phyloP scores from a whole-genome alignment of 2,888 invertebrate species.

The Diploptera punctata region DNA sequence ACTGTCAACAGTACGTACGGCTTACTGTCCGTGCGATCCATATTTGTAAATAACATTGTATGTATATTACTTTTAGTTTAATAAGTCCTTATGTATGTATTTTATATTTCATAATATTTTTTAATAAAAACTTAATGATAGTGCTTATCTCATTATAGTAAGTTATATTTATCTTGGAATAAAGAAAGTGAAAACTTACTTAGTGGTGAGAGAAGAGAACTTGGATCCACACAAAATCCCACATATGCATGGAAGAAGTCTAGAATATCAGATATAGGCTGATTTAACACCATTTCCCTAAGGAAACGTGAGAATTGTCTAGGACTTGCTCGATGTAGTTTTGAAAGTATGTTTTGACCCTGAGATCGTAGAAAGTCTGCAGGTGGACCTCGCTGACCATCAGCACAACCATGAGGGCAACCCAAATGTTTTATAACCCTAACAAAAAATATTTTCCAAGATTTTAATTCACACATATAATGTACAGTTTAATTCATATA shows the following conservation, averaged over 20 bases:
- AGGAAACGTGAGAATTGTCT: conserved; percentile 70
- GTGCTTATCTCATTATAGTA: no score
- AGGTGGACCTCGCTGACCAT: conserved; percentile 85
- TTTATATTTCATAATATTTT: no score
- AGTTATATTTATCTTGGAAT: no score
- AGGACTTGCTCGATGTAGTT: conserved; percentile 73
- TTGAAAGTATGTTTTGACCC: conserved; percentile 77
- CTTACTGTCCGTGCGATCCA: no score
- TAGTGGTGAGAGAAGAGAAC: conserved; percentile 82
- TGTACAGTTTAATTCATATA: not conserved
- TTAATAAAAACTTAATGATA: no score
- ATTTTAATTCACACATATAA: no score
- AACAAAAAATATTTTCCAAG: conserved; percentile 38
- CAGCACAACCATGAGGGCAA: conserved; percentile 92
- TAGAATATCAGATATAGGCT: conserved; percentile 81
- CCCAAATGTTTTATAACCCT: conserved; percentile 90
- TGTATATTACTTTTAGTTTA: no score
- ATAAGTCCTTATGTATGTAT: no score
- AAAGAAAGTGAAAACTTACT: conserved; percentile 66
- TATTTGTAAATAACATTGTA: no score
- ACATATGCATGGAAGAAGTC: conserved; percentile 96
- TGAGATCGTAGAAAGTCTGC: conserved; percentile 91
- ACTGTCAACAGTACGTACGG: no score
- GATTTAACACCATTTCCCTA: conserved; percentile 76
- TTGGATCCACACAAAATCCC: conserved; percentile 94